Base-by-base conservation (phyloP, 2,888 invertebrate genomes). In the Bombyx huttoni region DNA sequence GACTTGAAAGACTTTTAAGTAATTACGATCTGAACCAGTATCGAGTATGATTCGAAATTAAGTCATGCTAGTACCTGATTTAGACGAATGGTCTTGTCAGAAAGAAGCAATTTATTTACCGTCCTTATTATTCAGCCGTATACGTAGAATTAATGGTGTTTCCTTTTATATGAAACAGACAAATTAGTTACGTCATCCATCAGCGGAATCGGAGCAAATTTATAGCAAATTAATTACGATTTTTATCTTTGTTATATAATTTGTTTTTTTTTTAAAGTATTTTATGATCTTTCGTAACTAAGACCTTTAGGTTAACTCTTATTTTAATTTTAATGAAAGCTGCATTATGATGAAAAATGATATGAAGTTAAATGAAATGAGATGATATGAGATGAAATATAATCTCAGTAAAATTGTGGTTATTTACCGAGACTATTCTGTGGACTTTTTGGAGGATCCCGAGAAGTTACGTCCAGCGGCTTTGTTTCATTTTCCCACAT, bases 161-260 rank as follows among this genome's bases (percentile, higher is more conserved):
- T 51, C 34, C 12, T 47, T 51, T 34, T 35, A 34, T 51, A 51
- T 51, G 34, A 35, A 47, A 47, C 50, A 51, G 50, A 51, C 50
- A 51, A 51, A 51, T 51, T 51, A 51, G 47, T 34, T 34, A 34
- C 50, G 47, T 34, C 46, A 47, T 51, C 34, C 47, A 47, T 51
- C 47, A 33, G 45, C 46, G 47, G 34, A 34, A 47, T 47, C 34
- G 8, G 50, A 47, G 46, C 47, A 47, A 47, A 51, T 34, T 47
- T 34, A 47, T 34, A 34, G 7, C 12, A 14, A 13, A 51, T 51
- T 51, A 47, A 34, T 47, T 51, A 47, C 34, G 34, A 13, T 14
- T 50, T 51, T 47, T 34, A 51, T 10, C 34, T 34, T 40, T 5
- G 7, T 40, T 40, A 40, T 10, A 40, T 12, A 1, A n/a, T n/a